Evolutionary conservation across 1,140 invertebrate genomes (phyloP), one percentile per base, ranked within the genome.

Genomic region (Papilio polyxenes): DNA sequence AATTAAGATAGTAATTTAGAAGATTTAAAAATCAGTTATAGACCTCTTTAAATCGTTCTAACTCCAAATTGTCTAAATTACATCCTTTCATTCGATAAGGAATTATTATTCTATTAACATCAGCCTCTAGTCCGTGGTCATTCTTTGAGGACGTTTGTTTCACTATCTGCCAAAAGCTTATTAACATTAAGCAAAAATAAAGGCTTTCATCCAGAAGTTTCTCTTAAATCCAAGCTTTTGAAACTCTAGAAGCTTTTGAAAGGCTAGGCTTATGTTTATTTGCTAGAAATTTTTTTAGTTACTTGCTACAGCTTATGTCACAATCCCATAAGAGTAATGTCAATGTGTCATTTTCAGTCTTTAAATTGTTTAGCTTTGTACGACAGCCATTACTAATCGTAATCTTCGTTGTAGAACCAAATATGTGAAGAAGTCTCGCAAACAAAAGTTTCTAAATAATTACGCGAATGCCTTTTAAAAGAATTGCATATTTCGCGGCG

Each of bases 391-490:
- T 72, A 37, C 65, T 72, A 40, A 72, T 72, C 23, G 31, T 37
- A 72, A 37, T 69, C 65, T 10, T 37, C 65, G 65, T 72, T 40
- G 31, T 72, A 72, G 65, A 72, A 72, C 65, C 65, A 72, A 72
- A 72, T 72, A 72, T 53, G 75, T 23, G 15, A 31, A 77, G 75
- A 77, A 48, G 44, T 51, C 75, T 51, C 49, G n/a, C 75, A 77
- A 77, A 53, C 48, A 59, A 65, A 78, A 62, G 77, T 79, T 59
- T 59, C 77, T 62, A 31, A 78, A 79, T 59, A 79, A 62, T 79
- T 40, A 40, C 17, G 37, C 23, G 31, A 79, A 79, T 59, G 53
- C 51, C 51, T 40, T 59, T 79, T 79, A 79, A 59, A 79, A 79
- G 31, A 79, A 65, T 80, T 65, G 78, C 56, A 65, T 80, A 69